Evolutionary conservation across 2,888 invertebrate species (phyloP), one percentile per base, ranked within the genome.

Genomic region (Polymixis flavicincta): DNA sequence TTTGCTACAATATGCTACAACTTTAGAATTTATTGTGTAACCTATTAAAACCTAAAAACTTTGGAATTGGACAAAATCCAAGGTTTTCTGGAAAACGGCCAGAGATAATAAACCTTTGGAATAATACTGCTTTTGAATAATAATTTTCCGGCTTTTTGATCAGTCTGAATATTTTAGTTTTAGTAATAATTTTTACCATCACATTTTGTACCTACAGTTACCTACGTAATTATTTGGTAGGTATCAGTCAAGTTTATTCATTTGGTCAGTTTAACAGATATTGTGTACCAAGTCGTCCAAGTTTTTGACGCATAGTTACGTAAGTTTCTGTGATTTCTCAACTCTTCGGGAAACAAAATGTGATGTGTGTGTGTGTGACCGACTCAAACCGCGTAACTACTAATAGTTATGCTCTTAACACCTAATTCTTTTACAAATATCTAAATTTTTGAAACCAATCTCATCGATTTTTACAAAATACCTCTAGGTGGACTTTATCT

Each of bases 401-500:
- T 85, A 88, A 87, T 85, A 89, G 80, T 85, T 87, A 88, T 88
- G 88, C 87, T 74, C 89, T 92, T 91, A 92, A 72, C n/a, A 69
- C 76, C 88, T 91, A 91, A 86, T 74, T 73, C 68, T 88, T 90
- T 90, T 87, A 89, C 83, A 89, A 89, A 88, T 89, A 88, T 84
- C 87, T 88, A 89, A 86, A 76, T 74, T 85, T 82, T 85, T 83
- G 28, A 86, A 88, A 85, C 69, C 74, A 85, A 84, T 84, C 54
- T 74, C 74, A 80, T 86, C 76, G 70, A 60, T 65, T 80, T 77
- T 87, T 84, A 88, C 73, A 89, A 88, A 87, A 88, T 87, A 87
- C 80, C 65, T 78, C 87, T 89, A 87, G 80, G 81, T 90, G 90
- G 85, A 87, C 88, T 87, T 85, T 78, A 76, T 64, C 74, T 85